Base-by-base conservation (phyloP, 1,140 invertebrate species). In the Caenorhabditis briggsae region DNA sequence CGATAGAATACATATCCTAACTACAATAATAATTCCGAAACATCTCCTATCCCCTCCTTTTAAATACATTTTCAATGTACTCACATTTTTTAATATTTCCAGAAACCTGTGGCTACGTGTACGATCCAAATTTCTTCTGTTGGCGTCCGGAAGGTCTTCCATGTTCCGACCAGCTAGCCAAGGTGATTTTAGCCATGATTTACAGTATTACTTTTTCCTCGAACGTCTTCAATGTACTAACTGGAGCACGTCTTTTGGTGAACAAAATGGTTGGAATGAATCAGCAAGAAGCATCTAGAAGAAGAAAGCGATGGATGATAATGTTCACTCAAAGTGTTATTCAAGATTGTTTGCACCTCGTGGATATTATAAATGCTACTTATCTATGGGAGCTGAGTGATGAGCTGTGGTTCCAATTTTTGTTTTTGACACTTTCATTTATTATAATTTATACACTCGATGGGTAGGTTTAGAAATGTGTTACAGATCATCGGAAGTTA, bases 221-320 rank as follows among this genome's bases (percentile, higher is more conserved):
- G 14, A 78, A 78, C 23, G n/a, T n/a, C 11, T 53, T 78, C 33
- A 78, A 78, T n/a, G 46, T 78, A 20, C 46, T 7, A 11, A 78
- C 70, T 23, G 43, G 70, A 23, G n/a, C 33, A 23, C 70, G 70
- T 25, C 70, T 78, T 50, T 46, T 78, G 7, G 20, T 78, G 8
- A 78, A 78, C 20, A 78, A 78, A 43, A 78, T 78, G 70, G 46
- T 48, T 50, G 46, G 70, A 50, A 48, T 78, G 70, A 50, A 48
- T 23, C 25, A 20, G 50, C 18, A 50, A 78, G 70, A 50, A 50
- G 43, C 70, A 14, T 14, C 7, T 41, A 7, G 46, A 11, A 33
- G 70, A 16, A 41, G 70, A 23, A 78, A 78, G n/a, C 25, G 33
- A 78, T 78, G 70, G 70, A 78, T 78, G 70, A 78, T 70, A 16